Evolutionary conservation across 2,797 vertebrate species (phyloP), one percentile per base, ranked within the genome.

Genomic region (Sebastes oblongus): DNA sequence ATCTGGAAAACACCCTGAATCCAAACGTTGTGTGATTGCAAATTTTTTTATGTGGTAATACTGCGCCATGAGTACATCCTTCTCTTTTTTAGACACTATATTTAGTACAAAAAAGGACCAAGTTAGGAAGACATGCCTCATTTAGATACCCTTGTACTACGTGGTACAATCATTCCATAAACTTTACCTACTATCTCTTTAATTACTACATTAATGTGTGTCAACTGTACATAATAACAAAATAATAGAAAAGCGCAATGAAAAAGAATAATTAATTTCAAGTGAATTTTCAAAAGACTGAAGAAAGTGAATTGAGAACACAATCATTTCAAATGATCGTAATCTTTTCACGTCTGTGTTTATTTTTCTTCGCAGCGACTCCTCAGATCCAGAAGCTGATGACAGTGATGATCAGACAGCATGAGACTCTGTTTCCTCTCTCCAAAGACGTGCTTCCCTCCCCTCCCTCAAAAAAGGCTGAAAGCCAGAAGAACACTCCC

Each of bases 381-480:
- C 97, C 97, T 56, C 97, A 96, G 92, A 98, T 99, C 88, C 98
- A 99, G 92, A 97, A 96, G 82, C 95, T 99, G 91, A 98, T 99
- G 98, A 98, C 97, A 0, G 96, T 96, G 89, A 95, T 99, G 97
- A 99, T 99, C 92, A 95, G 97, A 52, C 95, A 96, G 78, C 98
- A 99, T 0, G 94, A 96, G 75, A 76, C 91, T 39, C 95, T 99
- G 86, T 98, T 99, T 70, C 98, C 98, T 22, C 91, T 93, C 1
- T 95, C 94, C 54, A 97, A 97, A 90, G 98, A 99, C 0, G 80
- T 77, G 13, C 86, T 81, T 1, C 89, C 95, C 1, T 94, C 96
- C 29, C 91, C 96, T 1, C 84, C 95, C 9, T 81, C 87, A 60
- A 95, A 88, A 1, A 94, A 96, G 82, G 85, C 76, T 0, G 95